These are phyloP conservation scores for Torymus tubicola DNA, from an alignment of 2,888 invertebrate genomes.

Conservation along the genomic window DNA sequence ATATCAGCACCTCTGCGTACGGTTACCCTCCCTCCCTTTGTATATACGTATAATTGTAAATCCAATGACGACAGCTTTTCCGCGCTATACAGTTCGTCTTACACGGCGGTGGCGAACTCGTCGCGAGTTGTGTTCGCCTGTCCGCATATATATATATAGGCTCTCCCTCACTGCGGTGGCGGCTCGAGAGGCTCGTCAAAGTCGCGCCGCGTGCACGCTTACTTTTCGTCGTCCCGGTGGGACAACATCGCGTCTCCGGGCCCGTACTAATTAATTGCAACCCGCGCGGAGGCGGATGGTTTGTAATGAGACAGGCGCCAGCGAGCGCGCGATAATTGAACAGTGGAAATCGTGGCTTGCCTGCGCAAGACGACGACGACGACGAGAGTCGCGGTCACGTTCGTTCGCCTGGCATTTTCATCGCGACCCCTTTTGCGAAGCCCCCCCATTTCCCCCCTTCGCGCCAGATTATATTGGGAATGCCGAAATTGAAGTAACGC, in stretches of 20 bases:
- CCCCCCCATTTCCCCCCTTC: too few relatives aligned
- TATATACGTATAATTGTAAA: conserved; percentile 25
- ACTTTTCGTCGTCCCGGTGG: background rate
- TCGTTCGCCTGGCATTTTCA: background rate
- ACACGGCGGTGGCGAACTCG: too few relatives aligned
- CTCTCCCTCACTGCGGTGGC: too few relatives aligned
- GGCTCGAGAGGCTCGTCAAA: conserved; percentile 40
- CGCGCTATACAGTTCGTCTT: background rate
- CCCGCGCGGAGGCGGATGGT: background rate
- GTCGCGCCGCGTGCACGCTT: background rate
- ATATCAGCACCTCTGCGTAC: conserved; percentile 18
- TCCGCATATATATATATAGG: too few relatives aligned
- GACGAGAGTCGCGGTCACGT: conserved; percentile 16
- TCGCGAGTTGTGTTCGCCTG: too few relatives aligned
- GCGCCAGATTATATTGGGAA: background rate
- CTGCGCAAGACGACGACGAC: too few relatives aligned
- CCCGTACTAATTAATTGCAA: conserved; percentile 47
- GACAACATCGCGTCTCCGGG: too few relatives aligned
- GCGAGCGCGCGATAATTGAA: conserved; percentile 36
- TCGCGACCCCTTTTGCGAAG: too few relatives aligned
- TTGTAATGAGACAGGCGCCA: conserved; percentile 42
- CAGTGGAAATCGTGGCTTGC: conserved; percentile 22
- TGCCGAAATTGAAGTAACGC: background rate
- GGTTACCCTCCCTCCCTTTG: background rate
- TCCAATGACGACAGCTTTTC: conserved; percentile 42